These are phyloP conservation scores for Glyptemys insculpta DNA, from an alignment of 2,797 vertebrate genomes.

Conservation along the genomic window DNA sequence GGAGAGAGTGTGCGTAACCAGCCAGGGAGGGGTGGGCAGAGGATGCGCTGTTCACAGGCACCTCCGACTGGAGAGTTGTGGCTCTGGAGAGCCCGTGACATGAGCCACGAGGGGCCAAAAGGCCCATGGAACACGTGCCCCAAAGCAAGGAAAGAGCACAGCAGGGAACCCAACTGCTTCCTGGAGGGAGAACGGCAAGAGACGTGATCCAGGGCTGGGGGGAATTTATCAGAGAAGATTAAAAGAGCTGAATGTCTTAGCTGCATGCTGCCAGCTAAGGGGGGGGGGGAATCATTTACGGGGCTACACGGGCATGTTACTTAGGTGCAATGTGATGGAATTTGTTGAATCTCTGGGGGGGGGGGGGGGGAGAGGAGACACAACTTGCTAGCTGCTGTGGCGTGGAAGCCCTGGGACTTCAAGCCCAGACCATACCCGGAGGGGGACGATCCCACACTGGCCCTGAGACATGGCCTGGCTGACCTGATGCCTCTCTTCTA, in stretches of 20 bases:
- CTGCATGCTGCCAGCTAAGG: not conserved
- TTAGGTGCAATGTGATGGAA: not conserved
- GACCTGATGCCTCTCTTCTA: not conserved
- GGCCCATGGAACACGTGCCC: not conserved
- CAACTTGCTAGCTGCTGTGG: not conserved
- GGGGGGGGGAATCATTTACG: not conserved
- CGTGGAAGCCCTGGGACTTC: not conserved
- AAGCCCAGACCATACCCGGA: not conserved
- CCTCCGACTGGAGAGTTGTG: accelerated
- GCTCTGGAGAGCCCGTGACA: not conserved
- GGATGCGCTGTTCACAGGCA: not conserved
- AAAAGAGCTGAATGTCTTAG: not conserved
- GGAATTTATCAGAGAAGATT: not conserved
- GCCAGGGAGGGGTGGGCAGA: not conserved
- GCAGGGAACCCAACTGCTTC: not conserved
- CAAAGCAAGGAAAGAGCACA: not conserved
- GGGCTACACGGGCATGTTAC: not conserved
- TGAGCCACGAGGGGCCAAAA: too few species aligned
- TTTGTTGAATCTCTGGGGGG: too few species aligned
- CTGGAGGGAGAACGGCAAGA: not conserved
- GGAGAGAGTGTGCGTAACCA: not conserved
- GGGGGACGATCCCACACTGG: not conserved
- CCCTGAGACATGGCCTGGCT: not conserved
- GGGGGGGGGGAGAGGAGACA: not conserved
- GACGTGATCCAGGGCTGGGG: too few species aligned